Base-by-base conservation (phyloP, 2,113 vertebrate species). In the Oreotrochilus melanogaster region DNA sequence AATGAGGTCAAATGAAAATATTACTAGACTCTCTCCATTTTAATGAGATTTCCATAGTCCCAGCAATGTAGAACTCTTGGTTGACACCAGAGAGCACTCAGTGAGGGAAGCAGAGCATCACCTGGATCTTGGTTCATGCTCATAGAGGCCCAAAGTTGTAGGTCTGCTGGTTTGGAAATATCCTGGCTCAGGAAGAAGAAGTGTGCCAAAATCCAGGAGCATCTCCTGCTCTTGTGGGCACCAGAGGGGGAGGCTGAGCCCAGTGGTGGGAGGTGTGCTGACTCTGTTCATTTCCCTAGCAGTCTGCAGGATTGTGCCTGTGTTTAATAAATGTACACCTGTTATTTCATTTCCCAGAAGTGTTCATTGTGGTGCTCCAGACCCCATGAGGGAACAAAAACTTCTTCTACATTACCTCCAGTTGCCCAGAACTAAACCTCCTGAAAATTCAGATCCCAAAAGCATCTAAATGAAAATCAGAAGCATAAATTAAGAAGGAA, bases 331-430 rank as follows among this genome's bases (percentile, higher is more conserved):
- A 82, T 2, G 35, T 93, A 75, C 85, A 90, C 93, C 88, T 96
- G 93, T 89, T 94, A 60, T 78, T 95, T 96, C 78, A 51, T 93
- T 93, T 95, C 93, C 93, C 89, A 75, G 85, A 91, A 66, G 65
- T 45, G 58, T 54, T 86, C 27, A 31, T 65, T 1, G 1, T 4
- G 4, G 71, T 86, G 67, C 74, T 89, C 24, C 33, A 89, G 73
- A 88, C 47, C 48, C 50, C 47, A 51, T 0, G 3, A 91, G 80
- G 53, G 50, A 88, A 80, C 74, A 74, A 78, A 71, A 86, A 31
- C 72, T n/a, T 76, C 51, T n/a, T 85, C 48, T 78, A 11, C 18
- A 15, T 30, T 60, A 28, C 35, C 43, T 64, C n/a, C 0, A 1
- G 27, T 37, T 93, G 56, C 56, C 67, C 90, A 96, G 76, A 86